These are phyloP conservation scores for Amphibalanus amphitrite DNA, from an alignment of 1,140 invertebrate species.

Conservation along the genomic window DNA sequence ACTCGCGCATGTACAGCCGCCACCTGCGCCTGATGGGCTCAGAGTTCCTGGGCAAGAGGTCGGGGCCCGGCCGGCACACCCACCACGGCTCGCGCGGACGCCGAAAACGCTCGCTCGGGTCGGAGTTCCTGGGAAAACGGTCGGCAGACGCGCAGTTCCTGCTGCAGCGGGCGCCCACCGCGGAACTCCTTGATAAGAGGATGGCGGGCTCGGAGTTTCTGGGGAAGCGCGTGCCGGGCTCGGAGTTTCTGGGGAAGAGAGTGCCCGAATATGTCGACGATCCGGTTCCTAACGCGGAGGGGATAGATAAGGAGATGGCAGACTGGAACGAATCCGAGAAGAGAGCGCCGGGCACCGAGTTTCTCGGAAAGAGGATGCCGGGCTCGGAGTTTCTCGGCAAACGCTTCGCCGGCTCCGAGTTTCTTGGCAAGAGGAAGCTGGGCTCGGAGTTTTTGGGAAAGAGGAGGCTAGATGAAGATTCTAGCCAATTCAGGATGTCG, in stretches of 20 bases:
- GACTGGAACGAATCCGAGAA: no score
- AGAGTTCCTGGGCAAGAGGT: no score
- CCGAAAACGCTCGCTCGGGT: not conserved
- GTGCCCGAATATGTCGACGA: no score
- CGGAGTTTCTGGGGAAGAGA: slow-evolving; percentile 18
- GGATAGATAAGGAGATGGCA: no score
- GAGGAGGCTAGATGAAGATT: slow-evolving; percentile 15
- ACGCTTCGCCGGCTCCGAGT: slow-evolving; percentile 12
- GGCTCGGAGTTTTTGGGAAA: slow-evolving; percentile 19
- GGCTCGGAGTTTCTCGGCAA: slow-evolving; percentile 20
- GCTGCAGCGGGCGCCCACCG: slow-evolving; percentile 5
- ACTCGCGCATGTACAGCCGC: no score
- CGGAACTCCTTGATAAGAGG: slow-evolving; percentile 17
- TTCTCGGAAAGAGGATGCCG: slow-evolving; percentile 18
- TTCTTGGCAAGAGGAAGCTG: slow-evolving; percentile 11
- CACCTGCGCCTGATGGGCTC: no score
- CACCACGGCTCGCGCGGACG: no score
- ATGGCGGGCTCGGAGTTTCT: slow-evolving; percentile 19
- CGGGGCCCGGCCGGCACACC: no score
- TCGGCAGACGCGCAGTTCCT: no score
- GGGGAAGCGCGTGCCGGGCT: slow-evolving; percentile 17
- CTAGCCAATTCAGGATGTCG: slow-evolving; percentile 13
- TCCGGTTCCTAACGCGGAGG: no score
- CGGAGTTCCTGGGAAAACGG: slow-evolving; percentile 7
- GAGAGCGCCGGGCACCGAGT: slow-evolving; percentile 18